Base-by-base conservation (phyloP, 2,797 vertebrate genomes). In the Argya squamiceps region DNA sequence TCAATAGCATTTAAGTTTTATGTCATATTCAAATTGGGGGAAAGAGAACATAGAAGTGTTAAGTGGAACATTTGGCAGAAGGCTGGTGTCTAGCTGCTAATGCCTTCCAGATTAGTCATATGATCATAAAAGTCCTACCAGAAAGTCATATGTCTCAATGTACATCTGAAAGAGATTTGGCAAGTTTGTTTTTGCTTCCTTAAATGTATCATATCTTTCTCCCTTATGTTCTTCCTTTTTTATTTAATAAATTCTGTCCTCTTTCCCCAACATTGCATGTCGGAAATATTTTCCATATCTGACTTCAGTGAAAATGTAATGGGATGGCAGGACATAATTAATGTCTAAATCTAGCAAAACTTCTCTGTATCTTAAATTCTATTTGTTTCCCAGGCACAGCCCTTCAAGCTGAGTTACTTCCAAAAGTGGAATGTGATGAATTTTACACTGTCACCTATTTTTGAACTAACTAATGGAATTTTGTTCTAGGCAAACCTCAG, bases 61-160 rank as follows among this genome's bases (percentile, higher is more conserved):
- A 82, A 84, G 63, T 59, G 49, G 63, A 92, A 83, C 36, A 92
- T 59, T 79, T 94, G 77, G 73, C 93, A 93, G 41, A 78, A 85
- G 30, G 29, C 37, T 82, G 68, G 32, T 84, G 74, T 73, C 93
- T 92, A 76, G 30, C 60, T 63, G 41, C 89, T 90, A 92, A 89
- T 92, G 44, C 29, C 29, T 95, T 95, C 52, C 69, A 89, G 58
- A 88, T 74, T 91, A 92, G 84, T 91, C 91, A 89, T 81, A 69
- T 68, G 76, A 88, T 83, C 68, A 68, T 84, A 86, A 58, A 92
- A 85, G 34, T 91, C 56, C 60, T 68, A 84, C 52, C 26, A 88
- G 65, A 91, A 89, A 89, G 12, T 82, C 34, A 12, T 62, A 44
- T 55, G 74, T 77, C 76, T 84, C 62, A 92, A 58, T 34, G 75